Evolutionary conservation across 2,888 invertebrate genomes (phyloP), one percentile per base, ranked within the genome.

Genomic region (Caenorhabditis sulstoni): DNA sequence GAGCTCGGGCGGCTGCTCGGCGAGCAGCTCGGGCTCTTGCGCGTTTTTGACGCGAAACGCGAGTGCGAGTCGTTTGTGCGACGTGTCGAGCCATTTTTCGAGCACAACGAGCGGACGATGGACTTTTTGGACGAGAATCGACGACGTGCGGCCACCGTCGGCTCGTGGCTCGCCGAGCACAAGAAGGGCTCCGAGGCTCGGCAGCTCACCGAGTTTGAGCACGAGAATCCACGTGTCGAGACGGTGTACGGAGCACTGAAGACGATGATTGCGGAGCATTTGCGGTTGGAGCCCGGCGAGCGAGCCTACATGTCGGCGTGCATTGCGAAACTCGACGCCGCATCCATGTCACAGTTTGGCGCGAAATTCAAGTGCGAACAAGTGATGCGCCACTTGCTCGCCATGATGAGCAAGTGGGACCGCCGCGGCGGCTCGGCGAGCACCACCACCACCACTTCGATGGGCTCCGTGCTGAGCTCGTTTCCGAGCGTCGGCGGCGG

Each of bases 361-460:
- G 45, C 39, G 11, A 49, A 22, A 8, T 37, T 29, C 22, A 71
- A 71, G 39, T 71, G 71, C 29, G 57, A 71, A 7, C 37, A 37
- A n/a, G 18, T 71, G 22, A 22, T 61, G 12, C 71, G 64, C 22
- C 55, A 23, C 35, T n/a, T 71, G 23, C 22, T 71, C 18, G 14
- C 29, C 5, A 23, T 37, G n/a, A 64, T 71, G 62, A 23, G 12
- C 18, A n/a, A 11, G 4, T 71, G 71, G 71, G 39, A 50, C 1
- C 22, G 39, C 11, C 14, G 12, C 11, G 41, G 7, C 4, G 29
- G 29, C 29, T 29, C 29, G 14, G 35, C 29, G 18, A 35, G 16
- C 14, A 2, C 18, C 4, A n/a, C n/a, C n/a, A n/a, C n/a, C n/a
- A n/a, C n/a, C n/a, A 18, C 23, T n/a, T n/a, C n/a, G n/a, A n/a